phyloP scores from a whole-genome alignment of 2,113 vertebrate genomes.

The Cyprinodon variegatus region DNA sequence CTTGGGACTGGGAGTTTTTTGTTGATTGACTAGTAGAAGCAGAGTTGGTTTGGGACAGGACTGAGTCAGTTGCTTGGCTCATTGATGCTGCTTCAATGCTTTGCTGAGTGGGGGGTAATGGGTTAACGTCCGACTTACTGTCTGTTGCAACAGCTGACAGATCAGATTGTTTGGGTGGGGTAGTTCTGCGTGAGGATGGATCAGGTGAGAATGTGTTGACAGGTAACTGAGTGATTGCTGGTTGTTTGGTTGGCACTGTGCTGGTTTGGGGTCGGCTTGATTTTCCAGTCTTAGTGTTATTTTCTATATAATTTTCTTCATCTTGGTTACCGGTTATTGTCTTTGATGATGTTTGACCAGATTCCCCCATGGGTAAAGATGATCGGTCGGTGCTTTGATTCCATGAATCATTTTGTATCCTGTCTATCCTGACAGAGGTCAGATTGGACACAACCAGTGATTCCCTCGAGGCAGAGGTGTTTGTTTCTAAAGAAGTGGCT shows the following conservation, averaged over 20 bases:
- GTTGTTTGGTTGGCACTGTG: neutral
- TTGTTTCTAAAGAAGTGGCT: conserved; percentile 43
- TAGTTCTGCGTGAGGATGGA: neutral
- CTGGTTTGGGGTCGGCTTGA: conserved; percentile 9
- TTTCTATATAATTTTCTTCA: neutral
- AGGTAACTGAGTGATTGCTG: neutral
- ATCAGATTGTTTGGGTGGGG: neutral
- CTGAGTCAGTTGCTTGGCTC: neutral
- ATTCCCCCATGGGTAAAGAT: conserved; percentile 10
- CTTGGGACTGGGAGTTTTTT: neutral
- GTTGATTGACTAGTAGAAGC: too few relatives aligned
- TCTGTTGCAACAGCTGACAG: neutral
- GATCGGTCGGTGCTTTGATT: conserved; percentile 26
- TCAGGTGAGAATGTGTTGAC: neutral
- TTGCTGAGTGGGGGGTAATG: neutral
- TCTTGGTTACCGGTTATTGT: conserved; percentile 16
- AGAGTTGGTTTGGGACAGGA: neutral
- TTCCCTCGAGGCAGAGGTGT: conserved; percentile 36
- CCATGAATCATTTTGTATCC: conserved; percentile 12
- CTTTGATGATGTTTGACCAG: conserved; percentile 23
- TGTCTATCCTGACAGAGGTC: conserved; percentile 19
- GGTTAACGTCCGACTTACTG: neutral
- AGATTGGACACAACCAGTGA: neutral
- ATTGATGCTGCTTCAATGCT: neutral
- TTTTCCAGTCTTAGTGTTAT: neutral